These are phyloP conservation scores for Eolophus roseicapilla DNA, from an alignment of 2,113 vertebrate species.

Conservation along the genomic window DNA sequence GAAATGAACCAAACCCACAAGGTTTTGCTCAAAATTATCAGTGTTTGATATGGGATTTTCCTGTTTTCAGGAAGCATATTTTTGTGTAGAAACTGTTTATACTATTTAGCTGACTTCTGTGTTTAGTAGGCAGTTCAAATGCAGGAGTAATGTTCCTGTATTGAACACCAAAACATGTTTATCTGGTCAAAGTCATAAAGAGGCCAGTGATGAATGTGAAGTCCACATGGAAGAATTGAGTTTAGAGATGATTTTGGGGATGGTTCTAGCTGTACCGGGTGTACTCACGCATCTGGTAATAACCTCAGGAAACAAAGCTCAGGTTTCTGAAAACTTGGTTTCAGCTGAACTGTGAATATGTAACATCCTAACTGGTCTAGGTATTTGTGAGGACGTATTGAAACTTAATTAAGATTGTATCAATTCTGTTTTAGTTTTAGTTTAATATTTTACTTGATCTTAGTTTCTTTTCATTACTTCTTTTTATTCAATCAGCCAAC, in stretches of 20 bases:
- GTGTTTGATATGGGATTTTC: neutral
- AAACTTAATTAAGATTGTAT: neutral
- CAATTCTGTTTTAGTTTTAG: neutral
- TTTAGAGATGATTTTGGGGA: neutral
- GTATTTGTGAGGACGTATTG: neutral
- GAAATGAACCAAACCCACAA: neutral
- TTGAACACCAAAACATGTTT: neutral
- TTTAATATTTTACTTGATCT: neutral
- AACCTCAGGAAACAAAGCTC: neutral
- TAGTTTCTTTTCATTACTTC: neutral
- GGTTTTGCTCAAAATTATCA: neutral
- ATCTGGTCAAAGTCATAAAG: neutral
- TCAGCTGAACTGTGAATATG: neutral
- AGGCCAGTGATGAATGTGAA: neutral
- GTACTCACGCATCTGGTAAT: neutral
- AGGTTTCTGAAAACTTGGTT: neutral
- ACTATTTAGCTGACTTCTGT: neutral
- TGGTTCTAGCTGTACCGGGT: neutral
- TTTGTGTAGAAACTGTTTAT: neutral
- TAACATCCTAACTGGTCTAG: neutral
- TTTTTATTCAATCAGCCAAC: neutral
- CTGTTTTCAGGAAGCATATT: neutral
- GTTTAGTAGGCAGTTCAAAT: neutral
- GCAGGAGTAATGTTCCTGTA: neutral
- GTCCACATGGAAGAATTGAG: neutral